These are phyloP conservation scores for Schizaphis graminum DNA, from an alignment of 2,888 invertebrate genomes.

Conservation along the genomic window DNA sequence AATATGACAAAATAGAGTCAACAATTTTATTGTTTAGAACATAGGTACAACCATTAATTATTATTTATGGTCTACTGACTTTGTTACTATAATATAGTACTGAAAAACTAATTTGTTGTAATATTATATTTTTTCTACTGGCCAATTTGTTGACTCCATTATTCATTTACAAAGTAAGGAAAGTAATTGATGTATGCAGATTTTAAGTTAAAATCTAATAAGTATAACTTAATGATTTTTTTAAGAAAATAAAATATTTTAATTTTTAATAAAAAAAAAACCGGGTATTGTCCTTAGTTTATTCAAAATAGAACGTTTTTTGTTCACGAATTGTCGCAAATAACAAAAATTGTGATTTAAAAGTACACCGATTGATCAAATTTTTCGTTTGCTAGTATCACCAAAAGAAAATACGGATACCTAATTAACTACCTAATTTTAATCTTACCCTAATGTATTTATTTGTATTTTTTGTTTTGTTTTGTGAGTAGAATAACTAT, in stretches of 20 bases:
- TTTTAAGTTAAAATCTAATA: background rate
- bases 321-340: background rate
- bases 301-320: background rate
- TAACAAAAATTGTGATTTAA: background rate
- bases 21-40: constrained; percentile 30
- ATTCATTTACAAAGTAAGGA: background rate
- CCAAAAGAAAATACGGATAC: background rate
- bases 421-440: background rate
- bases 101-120: constrained; percentile 1
- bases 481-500: too few species aligned
- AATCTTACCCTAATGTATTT: background rate
- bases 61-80: constrained; percentile 52
- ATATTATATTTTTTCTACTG: background rate
- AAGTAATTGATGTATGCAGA: background rate
- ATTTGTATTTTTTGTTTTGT: too few species aligned
- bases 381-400: background rate
- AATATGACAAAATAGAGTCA: constrained; percentile 21
- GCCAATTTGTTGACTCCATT: constrained; percentile 7
- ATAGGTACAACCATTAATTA: constrained; percentile 36
- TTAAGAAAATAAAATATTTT: background rate
- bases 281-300: background rate
- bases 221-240: background rate
- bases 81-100: constrained; percentile 13
- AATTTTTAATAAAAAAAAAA: background rate
- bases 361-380: background rate